A percentile compares a stretch with the other conserved stretches of the same genome.
phyloP scores from a whole-genome alignment of 2,113 vertebrate species.

The Tautogolabrus adspersus region DNA sequence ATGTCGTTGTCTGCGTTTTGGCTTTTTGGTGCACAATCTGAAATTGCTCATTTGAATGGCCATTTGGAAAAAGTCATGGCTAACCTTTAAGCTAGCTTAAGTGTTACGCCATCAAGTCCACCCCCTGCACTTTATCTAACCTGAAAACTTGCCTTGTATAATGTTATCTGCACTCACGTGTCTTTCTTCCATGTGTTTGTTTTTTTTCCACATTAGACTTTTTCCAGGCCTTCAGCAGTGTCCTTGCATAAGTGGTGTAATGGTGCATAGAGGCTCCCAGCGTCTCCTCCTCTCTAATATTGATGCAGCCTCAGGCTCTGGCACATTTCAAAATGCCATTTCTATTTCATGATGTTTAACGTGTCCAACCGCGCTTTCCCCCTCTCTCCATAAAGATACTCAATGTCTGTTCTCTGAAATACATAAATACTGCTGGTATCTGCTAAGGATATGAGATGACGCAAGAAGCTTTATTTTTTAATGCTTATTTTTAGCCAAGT shows the following conservation, averaged over 20 bases:
- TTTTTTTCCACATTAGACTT: neutral
- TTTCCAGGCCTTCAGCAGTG: neutral
- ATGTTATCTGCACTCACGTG: no score
- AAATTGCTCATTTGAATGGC: no score
- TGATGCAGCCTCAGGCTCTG: slow-evolving; percentile 7
- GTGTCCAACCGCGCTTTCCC: neutral
- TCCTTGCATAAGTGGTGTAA: neutral
- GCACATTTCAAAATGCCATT: slow-evolving; percentile 14
- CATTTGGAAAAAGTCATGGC: neutral
- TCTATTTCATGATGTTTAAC: slow-evolving; percentile 34
- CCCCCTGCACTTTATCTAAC: neutral
- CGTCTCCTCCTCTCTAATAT: slow-evolving; percentile 17
- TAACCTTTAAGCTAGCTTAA: neutral
- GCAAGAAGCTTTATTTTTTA: slow-evolving; percentile 11
- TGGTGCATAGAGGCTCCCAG: neutral
- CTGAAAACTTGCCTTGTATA: neutral
- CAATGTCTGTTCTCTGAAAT: neutral
- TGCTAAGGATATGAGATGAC: neutral
- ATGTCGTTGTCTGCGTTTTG: neutral
- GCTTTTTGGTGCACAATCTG: neutral
- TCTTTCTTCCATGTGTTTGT: neutral
- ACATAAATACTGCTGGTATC: neutral
- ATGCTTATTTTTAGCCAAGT: slow-evolving; percentile 19
- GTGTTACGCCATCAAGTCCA: neutral
- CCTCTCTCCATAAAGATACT: neutral